Evolutionary conservation across 1,140 invertebrate genomes (phyloP), one percentile per base, ranked within the genome.

Genomic region (Melitaea cinxia): DNA sequence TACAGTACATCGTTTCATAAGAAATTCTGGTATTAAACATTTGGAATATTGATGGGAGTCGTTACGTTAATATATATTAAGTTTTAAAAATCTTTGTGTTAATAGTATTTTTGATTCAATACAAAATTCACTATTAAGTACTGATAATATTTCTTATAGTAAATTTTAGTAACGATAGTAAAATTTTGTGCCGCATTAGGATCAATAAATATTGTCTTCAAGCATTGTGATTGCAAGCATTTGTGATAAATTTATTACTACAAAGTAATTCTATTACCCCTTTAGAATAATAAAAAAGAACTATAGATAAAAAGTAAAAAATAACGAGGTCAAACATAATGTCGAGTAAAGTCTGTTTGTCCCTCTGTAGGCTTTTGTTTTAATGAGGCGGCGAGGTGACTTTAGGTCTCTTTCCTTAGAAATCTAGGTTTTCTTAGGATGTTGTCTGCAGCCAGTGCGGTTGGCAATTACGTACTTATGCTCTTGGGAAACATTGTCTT

Each of bases 241-340:
- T n/a, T n/a, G n/a, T n/a, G n/a, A n/a, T n/a, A n/a, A n/a, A n/a
- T n/a, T 17, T 23, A 47, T 6, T 0, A n/a, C 14, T 47, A 12
- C 2, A 47, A 47, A 47, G 6, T 23, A 60, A 60, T 67, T 52
- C 35, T 55, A 28, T 57, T 42, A 23, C 42, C 19, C 5, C 35
- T 57, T 23, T 15, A 42, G 15, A 9, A 21, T 15, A 42, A 42
- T 15, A 45, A 26, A 45, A 37, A 49, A 26, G 35, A n/a, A n/a
- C n/a, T n/a, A 45, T 62, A 30, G 14, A 21, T 12, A 63, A 56
- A 64, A 42, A 19, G 53, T 64, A 64, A 64, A 56, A 64, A 64
- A 64, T 50, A 64, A 56, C 53, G 61, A 56, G 61, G 61, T 64
- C 61, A 64, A 49, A 52, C 53, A 47, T 56, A 64, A 49, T 47